Evolutionary conservation across 2,888 invertebrate genomes (phyloP), one percentile per base, ranked within the genome.

Genomic region (Trisateles emortualis): DNA sequence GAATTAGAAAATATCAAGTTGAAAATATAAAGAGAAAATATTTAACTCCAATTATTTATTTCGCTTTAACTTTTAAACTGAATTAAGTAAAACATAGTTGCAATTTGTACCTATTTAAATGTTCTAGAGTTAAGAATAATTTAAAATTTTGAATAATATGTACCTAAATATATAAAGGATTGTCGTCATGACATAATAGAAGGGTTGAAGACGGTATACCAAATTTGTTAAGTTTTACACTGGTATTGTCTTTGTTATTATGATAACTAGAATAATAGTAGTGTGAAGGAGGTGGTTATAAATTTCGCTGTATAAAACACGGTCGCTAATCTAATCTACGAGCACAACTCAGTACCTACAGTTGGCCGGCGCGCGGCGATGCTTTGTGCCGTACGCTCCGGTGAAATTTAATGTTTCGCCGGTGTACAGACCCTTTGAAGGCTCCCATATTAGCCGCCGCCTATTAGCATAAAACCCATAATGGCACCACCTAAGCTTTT

Each of bases 391-490:
- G 50, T 52, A 80, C 81, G 84, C 79, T 79, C 58, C 79, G 82
- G 65, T 81, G 81, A 84, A 86, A 88, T 87, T 85, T 87, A 86
- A 87, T 81, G 85, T 87, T 83, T 78, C 81, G 76, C 78, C 72
- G 76, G 72, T 74, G 74, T 71, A 76, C 52, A 70, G 69, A 71
- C 83, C 85, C 89, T 89, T 91, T 90, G 87, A 88, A 82, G 79
- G 84, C 78, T 78, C 75, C 69, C 84, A 86, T 88, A 89, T 88
- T 87, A 88, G 82, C 82, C 81, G 75, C 77, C 74, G 73, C 76
- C 81, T 86, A 90, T 91, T 90, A 90, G 82, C 91, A 90, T 90
- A 91, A 88, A 88, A 84, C 85, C 84, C 86, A 86, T 87, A 87
- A 87, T 86, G 79, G 83, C 79, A 83, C 74, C 78, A 79, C 82